Evolutionary conservation across 2,113 vertebrate species (phyloP).

Genomic region (Melanocharis versteri): DNA sequence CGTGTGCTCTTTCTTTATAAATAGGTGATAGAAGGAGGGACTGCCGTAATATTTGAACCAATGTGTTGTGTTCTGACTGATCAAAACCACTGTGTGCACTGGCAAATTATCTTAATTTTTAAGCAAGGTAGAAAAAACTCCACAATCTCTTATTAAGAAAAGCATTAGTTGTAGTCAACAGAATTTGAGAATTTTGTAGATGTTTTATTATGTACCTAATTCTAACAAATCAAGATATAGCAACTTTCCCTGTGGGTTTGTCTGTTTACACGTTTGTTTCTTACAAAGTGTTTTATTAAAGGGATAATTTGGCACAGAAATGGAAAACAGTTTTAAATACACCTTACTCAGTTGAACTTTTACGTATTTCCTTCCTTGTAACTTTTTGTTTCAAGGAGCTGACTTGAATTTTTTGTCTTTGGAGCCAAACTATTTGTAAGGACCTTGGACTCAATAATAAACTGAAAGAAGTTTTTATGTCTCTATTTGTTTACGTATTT

Average conservation of each 20-base stretch:
- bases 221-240: neutral
- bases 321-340: neutral
- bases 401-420: neutral
- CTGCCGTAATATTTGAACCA: neutral
- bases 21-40: neutral
- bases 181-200: neutral
- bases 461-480: neutral
- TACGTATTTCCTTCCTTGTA: neutral
- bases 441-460: neutral
- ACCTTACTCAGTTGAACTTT: neutral
- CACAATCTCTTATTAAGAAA: neutral
- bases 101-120: neutral
- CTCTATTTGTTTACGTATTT: constrained; percentile 22
- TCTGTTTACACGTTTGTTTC: neutral
- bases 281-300: neutral
- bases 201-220: neutral
- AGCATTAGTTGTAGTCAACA: neutral
- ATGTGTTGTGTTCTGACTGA: neutral
- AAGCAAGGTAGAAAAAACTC: neutral
- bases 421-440: constrained; percentile 24
- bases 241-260: neutral
- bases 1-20: neutral
- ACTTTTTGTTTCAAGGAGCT: constrained; percentile 27
- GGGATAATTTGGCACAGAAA: neutral
- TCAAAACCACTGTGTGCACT: neutral